Conservation (phyloP, 1,140 invertebrate species). For the Cheumatopsyche charites region DNA sequence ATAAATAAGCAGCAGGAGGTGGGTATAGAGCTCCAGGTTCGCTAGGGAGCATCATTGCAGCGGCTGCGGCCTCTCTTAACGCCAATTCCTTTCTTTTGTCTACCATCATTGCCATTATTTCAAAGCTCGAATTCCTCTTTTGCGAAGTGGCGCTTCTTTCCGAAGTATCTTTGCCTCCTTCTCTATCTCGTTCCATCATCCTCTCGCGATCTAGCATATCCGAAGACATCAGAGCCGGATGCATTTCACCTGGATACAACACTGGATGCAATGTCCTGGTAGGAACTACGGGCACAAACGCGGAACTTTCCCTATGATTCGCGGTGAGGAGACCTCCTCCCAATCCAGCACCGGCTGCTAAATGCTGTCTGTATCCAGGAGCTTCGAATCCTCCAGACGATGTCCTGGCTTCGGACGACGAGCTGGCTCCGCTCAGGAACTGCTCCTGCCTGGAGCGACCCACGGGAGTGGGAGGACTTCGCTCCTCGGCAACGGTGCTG, state of each 20-base stretch:
- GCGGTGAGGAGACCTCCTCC: slow-evolving; percentile 57
- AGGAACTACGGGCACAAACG: slow-evolving; percentile 83
- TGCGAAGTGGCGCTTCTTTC: slow-evolving; percentile 56
- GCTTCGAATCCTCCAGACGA: slow-evolving; percentile 64
- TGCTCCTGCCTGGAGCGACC: slow-evolving; percentile 64
- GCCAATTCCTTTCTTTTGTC: slow-evolving; percentile 83
- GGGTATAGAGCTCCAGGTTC: slow-evolving; percentile 65
- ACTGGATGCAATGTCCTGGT: slow-evolving; percentile 70
- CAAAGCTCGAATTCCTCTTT: slow-evolving; percentile 68
- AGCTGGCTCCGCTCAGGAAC: slow-evolving; percentile 60
- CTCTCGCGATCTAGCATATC: slow-evolving; percentile 63
- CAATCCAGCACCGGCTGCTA: slow-evolving; percentile 59
- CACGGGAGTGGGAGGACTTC: slow-evolving; percentile 53
- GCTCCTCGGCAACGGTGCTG: slow-evolving; percentile 47
- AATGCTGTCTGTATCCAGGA: slow-evolving; percentile 72
- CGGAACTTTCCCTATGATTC: slow-evolving; percentile 76
- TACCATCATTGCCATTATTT: slow-evolving; percentile 85
- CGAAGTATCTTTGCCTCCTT: slow-evolving; percentile 58
- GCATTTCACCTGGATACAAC: slow-evolving; percentile 71
- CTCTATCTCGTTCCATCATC: slow-evolving; percentile 61
- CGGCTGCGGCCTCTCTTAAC: slow-evolving; percentile 69
- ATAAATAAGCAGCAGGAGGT: slow-evolving; percentile 70
- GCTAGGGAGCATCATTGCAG: slow-evolving; percentile 63
- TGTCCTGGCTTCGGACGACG: slow-evolving; percentile 55
- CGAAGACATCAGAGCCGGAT: slow-evolving; percentile 62